Base-by-base conservation (phyloP, 2,888 invertebrate species). In the Arge pagana region DNA sequence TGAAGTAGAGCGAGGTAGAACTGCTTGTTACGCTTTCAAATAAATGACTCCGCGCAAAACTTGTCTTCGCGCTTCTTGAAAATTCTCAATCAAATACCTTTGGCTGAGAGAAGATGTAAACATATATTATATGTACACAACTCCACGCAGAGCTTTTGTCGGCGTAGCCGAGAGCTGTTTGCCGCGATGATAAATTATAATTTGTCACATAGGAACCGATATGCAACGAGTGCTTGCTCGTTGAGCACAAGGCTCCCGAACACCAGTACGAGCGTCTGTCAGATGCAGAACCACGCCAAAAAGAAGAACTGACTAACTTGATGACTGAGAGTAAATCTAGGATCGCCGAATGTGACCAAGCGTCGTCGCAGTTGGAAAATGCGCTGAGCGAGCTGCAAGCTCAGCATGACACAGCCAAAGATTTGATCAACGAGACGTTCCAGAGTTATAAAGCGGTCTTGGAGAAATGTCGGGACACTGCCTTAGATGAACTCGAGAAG, bases 161-260 rank as follows among this genome's bases (percentile, higher is more conserved):
- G n/a, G n/a, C n/a, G n/a, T n/a, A n/a, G n/a, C n/a, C n/a, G n/a
- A n/a, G n/a, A n/a, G n/a, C 24, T 35, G 18, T 16, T 26, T 37
- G n/a, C n/a, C n/a, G n/a, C n/a, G n/a, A n/a, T n/a, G n/a, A n/a
- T n/a, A n/a, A n/a, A 30, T 10, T 16, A 4, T 21, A 42, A 13
- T 2, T 10, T 28, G 31, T 40, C 3, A 13, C 10, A 28, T 83
- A 93, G 82, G 86, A 88, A 57, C 88, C 91, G 19, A 88, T 91
- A 56, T 96, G 95, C 78, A 87, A 87, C 65, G 93, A 95, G 77
- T 96, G 96, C 77, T 81, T 90, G 58, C 85, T 90, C 57, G 81
- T 83, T 28, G 89, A 90, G 56, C 95, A 96, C 73, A 90, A 90
- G 77, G 87, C 87, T 37, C 81, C 83, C 11, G 86, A 88, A 37